Conservation (phyloP, 1,140 invertebrate species). For the Littorina saxatilis region DNA sequence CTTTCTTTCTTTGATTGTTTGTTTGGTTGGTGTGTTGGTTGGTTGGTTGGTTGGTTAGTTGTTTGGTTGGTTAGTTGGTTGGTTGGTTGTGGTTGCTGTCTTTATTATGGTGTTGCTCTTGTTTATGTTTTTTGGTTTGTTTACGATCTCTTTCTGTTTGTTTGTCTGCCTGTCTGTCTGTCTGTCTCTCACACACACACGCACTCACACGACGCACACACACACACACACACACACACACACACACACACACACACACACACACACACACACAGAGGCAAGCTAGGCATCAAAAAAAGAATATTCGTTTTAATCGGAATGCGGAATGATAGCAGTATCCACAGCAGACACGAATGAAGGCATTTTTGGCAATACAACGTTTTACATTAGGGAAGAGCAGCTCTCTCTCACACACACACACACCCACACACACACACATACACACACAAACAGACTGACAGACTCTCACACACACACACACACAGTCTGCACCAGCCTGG, state of each 20-base stretch:
- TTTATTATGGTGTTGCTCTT: too few relatives aligned
- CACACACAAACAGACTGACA: too few relatives aligned
- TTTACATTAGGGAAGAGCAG: neutral
- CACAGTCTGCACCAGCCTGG: too few relatives aligned
- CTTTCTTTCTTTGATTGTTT: neutral
- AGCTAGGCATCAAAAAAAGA: neutral
- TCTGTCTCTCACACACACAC: neutral
- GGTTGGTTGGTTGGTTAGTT: neutral
- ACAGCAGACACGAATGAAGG: neutral
- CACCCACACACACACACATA: too few relatives aligned
- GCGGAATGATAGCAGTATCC: neutral
- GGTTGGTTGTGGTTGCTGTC: too few relatives aligned
- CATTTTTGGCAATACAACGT: neutral
- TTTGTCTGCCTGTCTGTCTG: neutral
- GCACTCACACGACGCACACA: neutral
- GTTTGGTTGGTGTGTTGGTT: conserved; percentile 11
- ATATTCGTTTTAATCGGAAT: neutral
- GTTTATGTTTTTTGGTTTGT: too few relatives aligned
- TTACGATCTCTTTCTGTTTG: neutral
- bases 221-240: neutral
- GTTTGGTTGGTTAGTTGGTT: neutral
- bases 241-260: neutral
- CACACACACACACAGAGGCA: neutral
- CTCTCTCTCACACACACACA: conserved; percentile 15
- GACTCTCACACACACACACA: too few relatives aligned